Percentiles rank a stretch among this genome's conserved stretches.
These are phyloP conservation scores for Perithous albicinctus DNA, from an alignment of 2,888 invertebrate genomes.

Conservation along the genomic window DNA sequence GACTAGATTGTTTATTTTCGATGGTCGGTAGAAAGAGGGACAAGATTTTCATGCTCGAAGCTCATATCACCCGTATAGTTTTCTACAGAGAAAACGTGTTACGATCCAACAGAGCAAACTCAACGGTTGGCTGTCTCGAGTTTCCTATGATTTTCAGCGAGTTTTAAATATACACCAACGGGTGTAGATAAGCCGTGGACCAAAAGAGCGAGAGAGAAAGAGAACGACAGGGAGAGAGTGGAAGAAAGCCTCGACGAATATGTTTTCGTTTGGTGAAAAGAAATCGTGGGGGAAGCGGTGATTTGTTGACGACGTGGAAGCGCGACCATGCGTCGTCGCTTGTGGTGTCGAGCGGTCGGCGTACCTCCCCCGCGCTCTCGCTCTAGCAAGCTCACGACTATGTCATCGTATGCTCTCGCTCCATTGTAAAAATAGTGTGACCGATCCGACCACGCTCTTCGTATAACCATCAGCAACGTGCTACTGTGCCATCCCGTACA, in stretches of 20 bases:
- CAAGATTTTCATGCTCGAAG: conserved; percentile 14
- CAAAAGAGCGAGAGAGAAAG: conserved; percentile 12
- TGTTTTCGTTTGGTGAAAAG: conserved; percentile 59
- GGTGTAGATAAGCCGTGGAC: conserved; percentile 42
- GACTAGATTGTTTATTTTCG: conserved; percentile 4
- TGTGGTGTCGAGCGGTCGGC: conserved; percentile 39
- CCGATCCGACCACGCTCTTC: conserved; percentile 49
- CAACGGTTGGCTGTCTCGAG: conserved; percentile 54
- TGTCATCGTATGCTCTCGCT: conserved; percentile 32
- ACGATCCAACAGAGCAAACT: conserved; percentile 29
- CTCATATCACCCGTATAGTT: conserved; percentile 14
- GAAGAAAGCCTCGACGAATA: conserved; percentile 57
- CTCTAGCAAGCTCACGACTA: conserved; percentile 43
- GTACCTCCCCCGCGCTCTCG: conserved; percentile 27
- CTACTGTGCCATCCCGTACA: conserved; percentile 24
- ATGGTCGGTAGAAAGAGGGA: background rate
- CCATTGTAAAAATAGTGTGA: conserved; percentile 65
- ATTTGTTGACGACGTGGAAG: conserved; percentile 65
- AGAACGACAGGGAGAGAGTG: conserved; percentile 22
- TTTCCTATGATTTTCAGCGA: conserved; percentile 60
- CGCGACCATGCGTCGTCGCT: conserved; percentile 52
- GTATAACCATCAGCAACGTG: conserved; percentile 43
- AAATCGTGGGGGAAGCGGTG: conserved; percentile 51
- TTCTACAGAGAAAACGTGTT: conserved; percentile 25
- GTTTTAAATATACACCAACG: conserved; percentile 60